phyloP scores from a whole-genome alignment of 1,140 invertebrate genomes.

The Bombus breviceps region DNA sequence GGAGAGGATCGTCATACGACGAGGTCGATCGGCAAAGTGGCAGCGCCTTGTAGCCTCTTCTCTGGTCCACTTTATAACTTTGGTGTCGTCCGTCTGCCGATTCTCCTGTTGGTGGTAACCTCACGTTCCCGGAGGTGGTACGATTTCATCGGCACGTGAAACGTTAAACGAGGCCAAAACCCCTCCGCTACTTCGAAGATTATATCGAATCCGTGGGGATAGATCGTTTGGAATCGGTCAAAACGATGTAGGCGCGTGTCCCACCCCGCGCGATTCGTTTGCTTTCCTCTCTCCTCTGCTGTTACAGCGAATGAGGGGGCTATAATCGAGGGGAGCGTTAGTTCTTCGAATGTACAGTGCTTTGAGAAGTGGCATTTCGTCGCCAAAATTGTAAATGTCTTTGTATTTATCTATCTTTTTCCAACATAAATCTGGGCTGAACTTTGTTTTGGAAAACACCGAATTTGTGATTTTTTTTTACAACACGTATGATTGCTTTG shows the following conservation, averaged over 20 bases:
- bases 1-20: constrained; percentile 55
- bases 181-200: constrained; percentile 15
- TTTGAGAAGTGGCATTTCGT: background rate
- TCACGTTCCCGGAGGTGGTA: constrained; percentile 50
- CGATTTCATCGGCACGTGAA: constrained; percentile 17
- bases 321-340: background rate
- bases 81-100: constrained; percentile 52
- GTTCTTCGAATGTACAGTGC: background rate
- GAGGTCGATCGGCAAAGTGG: constrained; percentile 74
- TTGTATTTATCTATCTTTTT: background rate
- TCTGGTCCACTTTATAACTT: constrained; percentile 80
- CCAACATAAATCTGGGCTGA: background rate
- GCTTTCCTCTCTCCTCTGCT: background rate
- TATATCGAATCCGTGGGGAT: constrained; percentile 70
- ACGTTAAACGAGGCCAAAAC: constrained; percentile 77
- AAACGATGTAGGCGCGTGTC: constrained; percentile 36
- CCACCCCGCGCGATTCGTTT: constrained; percentile 14
- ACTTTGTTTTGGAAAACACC: background rate
- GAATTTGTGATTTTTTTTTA: background rate
- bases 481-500: background rate
- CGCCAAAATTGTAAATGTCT: background rate
- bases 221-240: constrained; percentile 65
- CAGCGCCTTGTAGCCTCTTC: constrained; percentile 72
- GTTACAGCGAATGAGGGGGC: background rate
- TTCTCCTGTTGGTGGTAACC: constrained; percentile 34